Evolutionary conservation across 1,140 invertebrate species (phyloP).

Genomic region (Bombus vancouverensis): DNA sequence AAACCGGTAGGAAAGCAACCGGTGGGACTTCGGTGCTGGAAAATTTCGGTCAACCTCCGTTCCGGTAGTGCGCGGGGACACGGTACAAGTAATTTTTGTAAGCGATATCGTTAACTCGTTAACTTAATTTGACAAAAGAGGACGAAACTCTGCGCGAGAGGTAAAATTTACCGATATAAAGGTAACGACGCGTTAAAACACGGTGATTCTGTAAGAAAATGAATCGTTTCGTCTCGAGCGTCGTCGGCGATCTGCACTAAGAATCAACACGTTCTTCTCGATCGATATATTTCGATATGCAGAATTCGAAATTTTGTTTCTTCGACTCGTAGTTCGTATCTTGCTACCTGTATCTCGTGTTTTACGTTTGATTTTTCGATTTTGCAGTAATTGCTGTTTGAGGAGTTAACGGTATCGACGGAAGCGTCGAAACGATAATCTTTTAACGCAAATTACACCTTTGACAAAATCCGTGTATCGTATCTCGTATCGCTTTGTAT

Average conservation of each 20-base stretch:
- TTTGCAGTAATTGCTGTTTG: background rate
- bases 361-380: background rate
- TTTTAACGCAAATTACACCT: background rate
- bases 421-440: background rate
- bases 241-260: no score
- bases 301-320: no score
- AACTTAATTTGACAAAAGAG: no score
- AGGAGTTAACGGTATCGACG: background rate
- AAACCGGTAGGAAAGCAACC: background rate
- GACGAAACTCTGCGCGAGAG: no score
- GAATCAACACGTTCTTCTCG: no score
- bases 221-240: no score
- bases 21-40: background rate
- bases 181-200: no score
- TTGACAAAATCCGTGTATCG: no score
- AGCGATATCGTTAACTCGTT: no score
- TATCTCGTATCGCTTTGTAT: background rate
- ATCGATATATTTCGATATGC: background rate
- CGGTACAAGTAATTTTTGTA: no score
- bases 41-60: slow-evolving; percentile 7
- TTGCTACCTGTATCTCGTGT: background rate
- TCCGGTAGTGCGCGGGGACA: background rate
- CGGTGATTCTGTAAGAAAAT: no score
- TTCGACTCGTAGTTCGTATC: background rate
- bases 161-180: no score